phyloP scores from a whole-genome alignment of 1,140 invertebrate species.

The Hypsibius dujardini region DNA sequence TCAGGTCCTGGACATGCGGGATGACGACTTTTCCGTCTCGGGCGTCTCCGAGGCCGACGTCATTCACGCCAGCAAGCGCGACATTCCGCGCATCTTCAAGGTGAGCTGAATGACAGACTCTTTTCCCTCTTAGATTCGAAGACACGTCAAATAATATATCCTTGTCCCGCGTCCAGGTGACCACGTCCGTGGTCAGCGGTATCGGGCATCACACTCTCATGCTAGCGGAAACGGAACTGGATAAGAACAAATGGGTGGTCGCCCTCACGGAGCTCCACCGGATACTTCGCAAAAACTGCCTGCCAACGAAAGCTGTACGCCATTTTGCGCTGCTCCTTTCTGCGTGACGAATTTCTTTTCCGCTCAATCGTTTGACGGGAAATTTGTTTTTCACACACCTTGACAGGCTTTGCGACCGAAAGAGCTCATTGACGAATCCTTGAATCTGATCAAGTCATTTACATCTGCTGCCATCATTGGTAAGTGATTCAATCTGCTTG shows the following conservation, averaged over 20 bases:
- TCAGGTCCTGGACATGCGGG: constrained; percentile 44
- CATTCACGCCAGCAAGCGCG: constrained; percentile 94
- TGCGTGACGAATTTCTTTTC: too few species aligned
- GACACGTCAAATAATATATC: too few species aligned
- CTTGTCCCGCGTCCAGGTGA: too few species aligned
- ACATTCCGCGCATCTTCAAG: constrained; percentile 98
- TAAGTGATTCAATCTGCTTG: constrained; percentile 27
- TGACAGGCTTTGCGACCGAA: constrained; percentile 63
- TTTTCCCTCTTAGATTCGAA: too few species aligned
- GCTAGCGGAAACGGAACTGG: constrained; percentile 84
- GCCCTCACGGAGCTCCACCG: constrained; percentile 87
- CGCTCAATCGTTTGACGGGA: too few species aligned
- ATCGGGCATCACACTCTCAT: constrained; percentile 71
- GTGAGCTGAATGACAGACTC: too few species aligned
- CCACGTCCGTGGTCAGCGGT: constrained; percentile 71
- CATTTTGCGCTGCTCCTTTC: too few species aligned
- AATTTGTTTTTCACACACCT: too few species aligned
- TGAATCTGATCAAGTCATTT: constrained; percentile 63
- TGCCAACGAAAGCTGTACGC: constrained; percentile 71
- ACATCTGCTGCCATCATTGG: constrained; percentile 63
- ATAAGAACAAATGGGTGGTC: constrained; percentile 95
- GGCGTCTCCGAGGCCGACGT: constrained; percentile 90
- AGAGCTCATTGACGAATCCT: constrained; percentile 69
- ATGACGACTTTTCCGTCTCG: constrained; percentile 85
- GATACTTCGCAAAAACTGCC: constrained; percentile 83